Percentiles rank a stretch among this genome's conserved stretches.
Evolutionary conservation across 2,888 invertebrate genomes (phyloP).

Genomic region (Cryptocheilus praepositus): DNA sequence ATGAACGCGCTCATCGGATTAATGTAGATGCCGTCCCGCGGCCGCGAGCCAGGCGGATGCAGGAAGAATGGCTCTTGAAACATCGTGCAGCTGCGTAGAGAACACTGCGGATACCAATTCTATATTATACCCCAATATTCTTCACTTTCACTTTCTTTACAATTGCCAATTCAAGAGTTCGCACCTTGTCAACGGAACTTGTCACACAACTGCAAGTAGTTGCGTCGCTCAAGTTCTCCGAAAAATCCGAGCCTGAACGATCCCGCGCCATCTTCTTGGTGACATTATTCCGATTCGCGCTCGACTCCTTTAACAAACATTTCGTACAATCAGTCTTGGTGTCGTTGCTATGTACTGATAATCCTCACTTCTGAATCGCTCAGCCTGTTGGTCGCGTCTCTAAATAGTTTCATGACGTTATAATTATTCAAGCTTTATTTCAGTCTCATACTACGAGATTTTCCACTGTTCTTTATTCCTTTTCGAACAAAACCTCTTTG

Average conservation of each 20-base stretch:
- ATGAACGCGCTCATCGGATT: slow-evolving; percentile 84
- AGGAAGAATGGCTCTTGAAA: slow-evolving; percentile 73
- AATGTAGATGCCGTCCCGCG: slow-evolving; percentile 88
- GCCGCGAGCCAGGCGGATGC: slow-evolving; percentile 73
- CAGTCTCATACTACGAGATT: too few species aligned
- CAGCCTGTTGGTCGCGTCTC: too few species aligned
- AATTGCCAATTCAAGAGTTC: too few species aligned
- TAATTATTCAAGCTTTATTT: too few species aligned
- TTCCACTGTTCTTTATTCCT: too few species aligned
- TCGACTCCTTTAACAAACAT: slow-evolving; percentile 44
- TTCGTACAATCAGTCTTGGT: too few species aligned
- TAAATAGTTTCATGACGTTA: too few species aligned
- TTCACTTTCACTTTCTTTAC: too few species aligned
- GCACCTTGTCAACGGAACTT: slow-evolving; percentile 68
- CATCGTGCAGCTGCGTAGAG: slow-evolving; percentile 67
- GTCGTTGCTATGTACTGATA: too few species aligned
- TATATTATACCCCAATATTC: too few species aligned
- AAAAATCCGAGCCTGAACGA: slow-evolving; percentile 67
- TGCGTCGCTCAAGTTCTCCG: slow-evolving; percentile 69
- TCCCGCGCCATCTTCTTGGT: slow-evolving; percentile 66
- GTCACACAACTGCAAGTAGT: slow-evolving; percentile 69
- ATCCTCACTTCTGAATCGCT: too few species aligned
- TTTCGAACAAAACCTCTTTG: too few species aligned
- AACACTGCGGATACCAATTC: slow-evolving; percentile 67
- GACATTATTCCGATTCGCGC: slow-evolving; percentile 56